Evolutionary conservation across 2,888 invertebrate genomes (phyloP).

Genomic region (Drosophila diplacantha): DNA sequence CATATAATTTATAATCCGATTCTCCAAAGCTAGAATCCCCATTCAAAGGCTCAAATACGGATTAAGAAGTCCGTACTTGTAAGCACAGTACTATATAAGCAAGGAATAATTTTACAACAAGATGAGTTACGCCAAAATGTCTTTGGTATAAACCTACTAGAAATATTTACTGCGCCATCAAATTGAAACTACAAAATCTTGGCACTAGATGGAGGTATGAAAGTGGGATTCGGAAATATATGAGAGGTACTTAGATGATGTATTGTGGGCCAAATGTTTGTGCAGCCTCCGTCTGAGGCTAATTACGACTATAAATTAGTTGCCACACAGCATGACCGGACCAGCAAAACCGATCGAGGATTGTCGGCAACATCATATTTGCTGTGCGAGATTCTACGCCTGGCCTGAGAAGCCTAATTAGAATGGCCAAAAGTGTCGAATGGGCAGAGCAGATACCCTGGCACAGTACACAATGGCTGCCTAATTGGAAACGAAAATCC

Average conservation of each 20-base stretch:
- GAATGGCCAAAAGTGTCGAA: constrained; percentile 39
- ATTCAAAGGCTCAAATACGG: not conserved
- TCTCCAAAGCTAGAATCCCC: not conserved
- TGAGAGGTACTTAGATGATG: constrained; percentile 39
- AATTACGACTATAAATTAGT: constrained; percentile 70
- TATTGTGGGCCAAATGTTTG: constrained; percentile 47
- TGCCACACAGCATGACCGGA: constrained; percentile 53
- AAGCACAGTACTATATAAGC: not conserved
- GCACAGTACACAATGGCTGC: constrained; percentile 45
- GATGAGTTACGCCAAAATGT: not conserved
- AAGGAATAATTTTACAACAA: not conserved
- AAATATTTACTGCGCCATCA: constrained; percentile 39
- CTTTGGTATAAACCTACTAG: not conserved
- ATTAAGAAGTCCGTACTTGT: not conserved
- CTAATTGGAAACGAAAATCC: constrained; percentile 48
- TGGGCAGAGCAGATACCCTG: constrained; percentile 21
- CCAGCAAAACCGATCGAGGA: constrained; percentile 33
- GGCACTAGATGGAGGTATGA: constrained; percentile 12
- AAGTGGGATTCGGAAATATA: constrained; percentile 16
- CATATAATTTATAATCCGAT: not conserved
- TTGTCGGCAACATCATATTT: constrained; percentile 13
- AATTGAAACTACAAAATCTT: constrained; percentile 11
- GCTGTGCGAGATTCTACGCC: constrained; percentile 48
- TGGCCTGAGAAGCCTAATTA: constrained; percentile 45
- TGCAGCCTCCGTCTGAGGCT: constrained; percentile 41